Conservation (phyloP, 2,888 invertebrate species). For the Didymodactylos carnosus region DNA sequence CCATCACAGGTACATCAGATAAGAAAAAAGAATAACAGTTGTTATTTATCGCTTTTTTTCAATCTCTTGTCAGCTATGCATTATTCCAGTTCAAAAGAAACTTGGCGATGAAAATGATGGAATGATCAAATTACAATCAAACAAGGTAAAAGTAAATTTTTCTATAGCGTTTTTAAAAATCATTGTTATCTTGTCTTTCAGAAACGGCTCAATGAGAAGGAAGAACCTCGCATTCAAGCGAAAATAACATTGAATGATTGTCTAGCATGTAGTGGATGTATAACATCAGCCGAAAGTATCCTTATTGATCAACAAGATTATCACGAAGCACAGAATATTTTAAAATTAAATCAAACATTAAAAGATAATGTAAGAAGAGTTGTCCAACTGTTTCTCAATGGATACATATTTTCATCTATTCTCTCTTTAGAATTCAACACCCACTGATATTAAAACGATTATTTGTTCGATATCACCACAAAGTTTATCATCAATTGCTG, state of each 20-base stretch:
- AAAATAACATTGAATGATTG: constrained; percentile 61
- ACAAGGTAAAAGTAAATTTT: background rate
- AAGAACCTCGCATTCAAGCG: background rate
- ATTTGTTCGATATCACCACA: constrained; percentile 73
- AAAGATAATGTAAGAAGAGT: constrained; percentile 8
- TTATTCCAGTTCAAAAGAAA: constrained; percentile 6
- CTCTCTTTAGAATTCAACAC: constrained; percentile 1
- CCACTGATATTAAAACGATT: constrained; percentile 38
- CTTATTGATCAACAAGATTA: constrained; percentile 61
- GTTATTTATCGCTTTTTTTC: background rate
- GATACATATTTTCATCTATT: background rate
- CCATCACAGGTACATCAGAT: constrained; percentile 1
- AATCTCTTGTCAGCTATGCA: background rate
- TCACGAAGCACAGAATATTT: constrained; percentile 42
- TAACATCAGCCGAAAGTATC: constrained; percentile 96
- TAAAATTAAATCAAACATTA: background rate
- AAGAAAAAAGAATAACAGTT: no score
- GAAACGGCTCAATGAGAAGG: background rate
- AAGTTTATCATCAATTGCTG: constrained; percentile 64
- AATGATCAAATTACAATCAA: background rate
- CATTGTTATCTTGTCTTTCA: no score
- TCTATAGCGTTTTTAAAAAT: background rate
- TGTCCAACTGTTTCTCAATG: background rate
- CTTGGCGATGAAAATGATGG: background rate
- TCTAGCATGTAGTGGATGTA: constrained; percentile 91